Evolutionary conservation across 2,113 vertebrate genomes (phyloP).

Genomic region (Rhipidura dahli): DNA sequence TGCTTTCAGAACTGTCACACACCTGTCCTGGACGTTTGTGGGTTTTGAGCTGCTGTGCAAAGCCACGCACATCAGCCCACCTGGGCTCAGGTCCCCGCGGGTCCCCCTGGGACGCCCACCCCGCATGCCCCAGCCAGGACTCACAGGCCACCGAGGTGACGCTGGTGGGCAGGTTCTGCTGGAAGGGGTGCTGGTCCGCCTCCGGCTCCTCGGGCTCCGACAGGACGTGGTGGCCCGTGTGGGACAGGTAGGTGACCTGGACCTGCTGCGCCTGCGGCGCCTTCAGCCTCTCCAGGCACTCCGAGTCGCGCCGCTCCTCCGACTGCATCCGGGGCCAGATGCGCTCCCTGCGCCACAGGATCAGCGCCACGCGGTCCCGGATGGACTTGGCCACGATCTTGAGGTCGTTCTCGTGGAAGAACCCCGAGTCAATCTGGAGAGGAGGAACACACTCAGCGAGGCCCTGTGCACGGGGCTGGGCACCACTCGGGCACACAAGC

Average conservation of each 20-base stretch:
- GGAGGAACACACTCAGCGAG: background rate
- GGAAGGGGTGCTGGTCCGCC: constrained; percentile 78
- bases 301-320: constrained; percentile 61
- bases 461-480: accelerated
- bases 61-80: background rate
- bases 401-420: constrained; percentile 93
- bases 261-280: constrained; percentile 74
- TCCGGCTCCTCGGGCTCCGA: constrained; percentile 82
- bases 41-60: background rate
- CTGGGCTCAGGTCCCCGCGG: accelerated
- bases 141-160: constrained; percentile 83
- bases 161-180: constrained; percentile 78
- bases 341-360: constrained; percentile 90
- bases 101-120: accelerated
- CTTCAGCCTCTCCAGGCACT: constrained; percentile 69
- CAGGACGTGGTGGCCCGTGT: constrained; percentile 53
- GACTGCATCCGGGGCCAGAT: constrained; percentile 76
- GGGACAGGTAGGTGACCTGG: constrained; percentile 75
- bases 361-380: constrained; percentile 90
- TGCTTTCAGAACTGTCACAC: background rate
- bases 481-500: accelerated
- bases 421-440: constrained; percentile 91
- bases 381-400: constrained; percentile 97
- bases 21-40: accelerated
- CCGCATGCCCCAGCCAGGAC: background rate